phyloP scores from a whole-genome alignment of 2,797 vertebrate species.

The Lophura swinhoii region DNA sequence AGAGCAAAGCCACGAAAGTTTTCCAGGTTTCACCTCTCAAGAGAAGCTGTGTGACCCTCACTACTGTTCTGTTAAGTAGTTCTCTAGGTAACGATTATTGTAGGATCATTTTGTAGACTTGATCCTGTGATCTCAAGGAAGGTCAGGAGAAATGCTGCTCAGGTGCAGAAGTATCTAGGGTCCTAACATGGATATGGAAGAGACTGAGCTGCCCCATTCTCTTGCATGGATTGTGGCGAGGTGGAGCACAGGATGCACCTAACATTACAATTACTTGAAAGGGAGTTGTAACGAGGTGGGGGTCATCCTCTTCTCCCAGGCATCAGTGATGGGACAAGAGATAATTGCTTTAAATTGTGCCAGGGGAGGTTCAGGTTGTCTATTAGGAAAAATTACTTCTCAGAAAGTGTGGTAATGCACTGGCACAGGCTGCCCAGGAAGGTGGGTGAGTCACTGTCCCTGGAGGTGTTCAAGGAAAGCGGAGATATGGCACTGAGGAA shows the following conservation, averaged over 20 bases:
- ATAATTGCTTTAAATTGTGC: too few species aligned
- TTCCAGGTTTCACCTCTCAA: not conserved
- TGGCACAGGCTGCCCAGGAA: too few species aligned
- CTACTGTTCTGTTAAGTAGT: not conserved
- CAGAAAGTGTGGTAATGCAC: too few species aligned
- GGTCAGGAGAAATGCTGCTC: not conserved
- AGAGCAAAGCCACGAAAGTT: accelerated
- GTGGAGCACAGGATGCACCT: not conserved
- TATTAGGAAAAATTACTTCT: too few species aligned
- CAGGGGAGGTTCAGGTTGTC: too few species aligned
- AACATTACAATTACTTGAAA: not conserved
- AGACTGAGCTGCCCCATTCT: not conserved
- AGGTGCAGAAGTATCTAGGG: not conserved
- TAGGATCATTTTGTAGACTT: not conserved
- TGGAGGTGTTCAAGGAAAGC: too few species aligned
- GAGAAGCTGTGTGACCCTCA: not conserved
- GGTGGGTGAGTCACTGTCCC: too few species aligned
- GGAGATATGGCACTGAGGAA: too few species aligned
- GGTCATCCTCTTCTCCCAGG: too few species aligned
- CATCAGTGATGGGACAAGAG: too few species aligned
- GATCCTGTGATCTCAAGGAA: not conserved
- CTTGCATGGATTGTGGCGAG: accelerated
- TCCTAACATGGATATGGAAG: accelerated
- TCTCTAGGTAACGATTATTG: not conserved
- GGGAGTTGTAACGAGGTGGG: too few species aligned